These are phyloP conservation scores for Oreochromis mossambicus DNA, from an alignment of 2,797 vertebrate species.

Conservation along the genomic window DNA sequence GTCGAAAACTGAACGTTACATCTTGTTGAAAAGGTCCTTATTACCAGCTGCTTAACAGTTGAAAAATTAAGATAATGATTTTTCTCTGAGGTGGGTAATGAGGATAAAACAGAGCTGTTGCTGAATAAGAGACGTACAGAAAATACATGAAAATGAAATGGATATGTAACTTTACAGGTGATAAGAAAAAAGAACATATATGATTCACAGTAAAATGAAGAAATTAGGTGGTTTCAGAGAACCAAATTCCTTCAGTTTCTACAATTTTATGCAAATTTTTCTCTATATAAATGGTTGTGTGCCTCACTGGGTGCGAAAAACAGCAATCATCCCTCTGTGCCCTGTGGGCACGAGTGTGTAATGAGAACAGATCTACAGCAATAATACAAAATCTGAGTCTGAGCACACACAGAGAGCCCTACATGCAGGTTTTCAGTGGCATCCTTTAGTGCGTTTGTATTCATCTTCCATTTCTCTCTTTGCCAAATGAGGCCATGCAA, in stretches of 20 bases:
- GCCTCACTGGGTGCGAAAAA: slow-evolving; percentile 31
- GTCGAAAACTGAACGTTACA: neutral
- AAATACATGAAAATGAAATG: neutral
- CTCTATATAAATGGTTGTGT: slow-evolving; percentile 43
- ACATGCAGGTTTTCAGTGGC: slow-evolving; percentile 15
- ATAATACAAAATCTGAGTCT: slow-evolving; percentile 40
- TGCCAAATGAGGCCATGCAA: slow-evolving; percentile 50
- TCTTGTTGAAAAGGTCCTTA: neutral
- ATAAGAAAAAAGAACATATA: neutral
- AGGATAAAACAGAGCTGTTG: neutral
- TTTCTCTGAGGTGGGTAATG: neutral
- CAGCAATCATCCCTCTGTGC: slow-evolving; percentile 51
- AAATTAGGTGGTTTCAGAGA: neutral
- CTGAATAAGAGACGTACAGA: neutral
- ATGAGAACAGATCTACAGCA: slow-evolving; percentile 62
- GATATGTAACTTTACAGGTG: neutral
- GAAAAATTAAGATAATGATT: neutral
- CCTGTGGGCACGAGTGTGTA: slow-evolving; percentile 55
- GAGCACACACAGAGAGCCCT: slow-evolving; percentile 16
- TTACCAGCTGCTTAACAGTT: neutral
- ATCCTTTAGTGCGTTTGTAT: slow-evolving; percentile 20
- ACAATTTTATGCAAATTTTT: slow-evolving; percentile 49
- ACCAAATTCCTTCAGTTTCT: slow-evolving; percentile 16
- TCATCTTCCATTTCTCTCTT: slow-evolving; percentile 23
- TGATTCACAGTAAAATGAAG: neutral